Base-by-base conservation (phyloP, 2,888 invertebrate species). In the Autographa gamma region DNA sequence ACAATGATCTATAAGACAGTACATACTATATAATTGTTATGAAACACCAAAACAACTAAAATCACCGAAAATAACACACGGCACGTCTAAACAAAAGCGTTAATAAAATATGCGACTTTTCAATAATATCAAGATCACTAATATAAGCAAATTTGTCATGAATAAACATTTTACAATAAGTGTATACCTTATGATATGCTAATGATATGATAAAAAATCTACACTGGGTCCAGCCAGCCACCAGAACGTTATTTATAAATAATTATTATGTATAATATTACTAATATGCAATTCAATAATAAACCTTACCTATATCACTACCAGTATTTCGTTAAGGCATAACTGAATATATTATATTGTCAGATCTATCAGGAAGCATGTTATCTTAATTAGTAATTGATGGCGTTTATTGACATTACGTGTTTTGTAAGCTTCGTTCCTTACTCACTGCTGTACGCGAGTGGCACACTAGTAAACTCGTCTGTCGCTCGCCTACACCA, bases 311-410 rank as follows among this genome's bases (percentile, higher is more conserved):
- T 92, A 92, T 89, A 92, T 92, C 89, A 92, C 93, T 94, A 95
- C 91, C 89, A 91, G 87, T 94, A 93, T 93, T 90, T 92, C 89
- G 71, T 91, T 94, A 95, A 94, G 95, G 95, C 95, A 94, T 93
- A 94, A 93, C 90, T 89, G 89, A 93, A 92, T 93, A 90, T 88
- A 79, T 86, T 82, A 93, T 95, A 95, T 95, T 95, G 95, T 95
- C 95, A 92, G 88, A 93, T 93, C 94, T 95, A 95, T 94, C 92
- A 95, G 95, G 95, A 95, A 95, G 95, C 95, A 93, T 93, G 92
- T 92, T 91, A 85, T 91, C 92, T 94, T 94, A 93, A 89, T 87
- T 93, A 93, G 85, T 94, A 94, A 94, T 94, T 94, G 93, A 93
- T 94, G 89, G 81, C 82, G 78, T 88, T 86, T 87, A 93, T 93